Percentiles rank a stretch among this genome's conserved stretches.
phyloP scores from a whole-genome alignment of 2,113 vertebrate species.

The Myocastor coypus region DNA sequence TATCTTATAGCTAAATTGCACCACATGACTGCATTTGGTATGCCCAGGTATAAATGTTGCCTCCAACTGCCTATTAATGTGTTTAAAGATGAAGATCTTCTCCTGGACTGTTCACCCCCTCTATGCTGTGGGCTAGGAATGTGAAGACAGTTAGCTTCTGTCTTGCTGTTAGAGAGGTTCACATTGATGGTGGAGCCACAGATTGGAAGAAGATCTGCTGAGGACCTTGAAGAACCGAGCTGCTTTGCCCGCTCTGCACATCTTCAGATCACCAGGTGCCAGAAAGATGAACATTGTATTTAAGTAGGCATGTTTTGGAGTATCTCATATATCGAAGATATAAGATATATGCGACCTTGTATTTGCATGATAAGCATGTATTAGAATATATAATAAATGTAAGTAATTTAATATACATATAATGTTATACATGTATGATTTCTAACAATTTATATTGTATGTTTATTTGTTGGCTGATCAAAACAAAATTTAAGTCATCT shows the following conservation, averaged over 20 bases:
- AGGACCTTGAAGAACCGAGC: background rate
- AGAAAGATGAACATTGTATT: background rate
- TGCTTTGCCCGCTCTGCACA: background rate
- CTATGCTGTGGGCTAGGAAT: background rate
- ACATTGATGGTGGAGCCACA: background rate
- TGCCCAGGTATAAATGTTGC: background rate
- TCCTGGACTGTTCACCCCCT: background rate
- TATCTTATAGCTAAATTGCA: background rate
- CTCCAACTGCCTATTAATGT: background rate
- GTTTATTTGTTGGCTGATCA: conserved; percentile 2
- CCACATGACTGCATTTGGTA: background rate
- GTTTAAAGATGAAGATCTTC: background rate
- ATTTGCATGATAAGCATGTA: background rate
- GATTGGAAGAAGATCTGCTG: background rate
- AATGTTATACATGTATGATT: background rate
- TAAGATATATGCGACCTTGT: background rate
- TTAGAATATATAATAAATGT: background rate
- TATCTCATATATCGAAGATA: background rate
- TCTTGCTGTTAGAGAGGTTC: background rate
- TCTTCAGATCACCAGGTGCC: background rate
- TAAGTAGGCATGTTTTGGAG: background rate
- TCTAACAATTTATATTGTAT: background rate
- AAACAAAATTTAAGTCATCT: background rate
- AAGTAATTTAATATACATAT: background rate
- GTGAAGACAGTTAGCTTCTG: background rate